Base-by-base conservation (phyloP, 53 echinoderm and acorn worm species). In the Stichopus horrens region DNA sequence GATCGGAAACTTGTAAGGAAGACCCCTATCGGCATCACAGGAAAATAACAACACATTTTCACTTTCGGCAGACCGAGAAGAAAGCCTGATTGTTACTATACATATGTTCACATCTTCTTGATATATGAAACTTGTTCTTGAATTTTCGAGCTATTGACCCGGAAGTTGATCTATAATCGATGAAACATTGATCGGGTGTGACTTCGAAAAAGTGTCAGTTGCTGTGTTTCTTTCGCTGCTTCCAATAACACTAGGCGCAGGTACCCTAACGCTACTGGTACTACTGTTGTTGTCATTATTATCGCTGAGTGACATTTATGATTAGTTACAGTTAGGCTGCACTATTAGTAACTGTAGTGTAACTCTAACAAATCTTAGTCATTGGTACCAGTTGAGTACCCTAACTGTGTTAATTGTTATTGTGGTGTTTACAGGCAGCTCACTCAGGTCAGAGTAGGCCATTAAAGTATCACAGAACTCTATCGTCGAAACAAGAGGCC, bases 181-280 rank as follows among this genome's bases (percentile, higher is more conserved):
- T 79, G 53, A 79, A 79, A 79, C 52, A 79, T 54, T 19, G 79
- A 79, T 79, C 79, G 79, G 79, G 79, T 79, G 79, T 79, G 79
- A 79, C 79, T 79, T 79, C 79, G 55, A 79, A 77, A 37, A 79
- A 79, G 79, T 79, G 79, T 79, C 79, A 55, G 79, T 79, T 79
- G 79, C 53, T 55, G 55, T 79, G 63, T 79, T n/a, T 79, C 53
- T 53, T 53, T 79, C 56, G 79, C 79, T 53, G 79, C 55, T 79
- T 54, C 55, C 79, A 79, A 19, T 79, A 79, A 79, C 79, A 79
- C 79, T 79, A 79, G 79, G 79, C 79, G 79, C 79, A 54, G 52
- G 56, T 79, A 79, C 53, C 79, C 79, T 79, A 79, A 79, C 79
- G 55, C 55, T 79, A 79, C 55, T 54, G 53, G 79, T 37, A 37